Conservation (phyloP, 2,888 invertebrate genomes). For the Xylota sylvarum region DNA sequence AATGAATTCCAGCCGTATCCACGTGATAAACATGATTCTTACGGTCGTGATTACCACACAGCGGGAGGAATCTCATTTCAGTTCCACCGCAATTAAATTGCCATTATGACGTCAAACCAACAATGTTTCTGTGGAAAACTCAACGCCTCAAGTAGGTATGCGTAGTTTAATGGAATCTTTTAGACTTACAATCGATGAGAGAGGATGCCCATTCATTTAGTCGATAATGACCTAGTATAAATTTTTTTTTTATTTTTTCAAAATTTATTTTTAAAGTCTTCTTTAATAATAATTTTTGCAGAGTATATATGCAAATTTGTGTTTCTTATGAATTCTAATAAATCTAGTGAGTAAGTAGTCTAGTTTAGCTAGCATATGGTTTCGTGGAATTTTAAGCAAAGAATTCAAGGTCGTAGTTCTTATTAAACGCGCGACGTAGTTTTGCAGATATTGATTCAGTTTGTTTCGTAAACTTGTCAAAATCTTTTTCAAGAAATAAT, state of each 20-base stretch:
- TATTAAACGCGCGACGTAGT: no score
- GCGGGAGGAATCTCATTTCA: constrained; percentile 31
- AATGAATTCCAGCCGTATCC: constrained; percentile 27
- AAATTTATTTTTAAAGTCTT: neutral
- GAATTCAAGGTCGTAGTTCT: no score
- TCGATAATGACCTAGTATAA: constrained; percentile 2
- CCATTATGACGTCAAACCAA: constrained; percentile 45
- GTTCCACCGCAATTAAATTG: constrained; percentile 39
- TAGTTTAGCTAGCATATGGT: no score
- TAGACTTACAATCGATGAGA: constrained; percentile 1
- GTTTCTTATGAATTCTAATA: no score
- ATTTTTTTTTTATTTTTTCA: neutral
- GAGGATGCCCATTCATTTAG: constrained; percentile 7
- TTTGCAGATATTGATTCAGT: no score
- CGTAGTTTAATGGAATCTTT: constrained; percentile 1
- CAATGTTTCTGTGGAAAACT: neutral
- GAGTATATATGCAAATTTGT: no score
- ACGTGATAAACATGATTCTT: constrained; percentile 33
- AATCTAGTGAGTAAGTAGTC: no score
- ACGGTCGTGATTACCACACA: constrained; percentile 34
- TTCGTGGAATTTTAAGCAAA: no score
- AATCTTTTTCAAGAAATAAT: no score
- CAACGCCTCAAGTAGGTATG: neutral
- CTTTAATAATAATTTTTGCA: neutral
- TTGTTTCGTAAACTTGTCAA: no score